Base-by-base conservation (phyloP, 2,888 invertebrate species). In the Chrysodeixis includens region DNA sequence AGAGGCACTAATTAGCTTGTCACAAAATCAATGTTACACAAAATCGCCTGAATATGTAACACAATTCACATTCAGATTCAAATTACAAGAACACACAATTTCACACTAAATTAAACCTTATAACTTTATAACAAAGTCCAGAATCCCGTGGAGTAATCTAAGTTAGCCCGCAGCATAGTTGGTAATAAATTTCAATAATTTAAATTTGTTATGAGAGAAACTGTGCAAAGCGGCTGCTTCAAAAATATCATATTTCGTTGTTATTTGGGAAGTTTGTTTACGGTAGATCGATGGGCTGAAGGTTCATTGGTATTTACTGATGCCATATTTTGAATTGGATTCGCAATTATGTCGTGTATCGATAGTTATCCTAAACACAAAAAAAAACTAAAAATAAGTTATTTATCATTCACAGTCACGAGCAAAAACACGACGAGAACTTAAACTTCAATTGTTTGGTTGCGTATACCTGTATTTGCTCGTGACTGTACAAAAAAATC, bases 181-280 rank as follows among this genome's bases (percentile, higher is more conserved):
- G 56, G 74, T 69, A 68, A 80, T 79, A 80, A 80, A 80, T 80
- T 80, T 71, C 74, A 81, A 80, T 81, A 72, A 80, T 72, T 80
- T 76, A 74, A 80, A 80, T 78, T 78, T 78, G 69, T 71, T 81
- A 22, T 74, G 68, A 58, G 71, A 72, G 74, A 62, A 74, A 76
- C 64, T 73, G 75, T 75, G 64, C 65, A 67, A 66, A 69, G 58
- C 55, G 65, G 59, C 72, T 64, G 61, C 69, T 68, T 66, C 62
- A 76, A 68, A 76, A 81, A 79, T 81, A 78, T 79, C 62, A 69
- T 70, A 76, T 74, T 79, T 81, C 64, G 56, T 58, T 59, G 66
- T 65, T 66, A 66, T 54, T 56, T 35, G 51, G 51, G 49, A 26
- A 18, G 18, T 18, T 18, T 49, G 1, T 20, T 3, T 16, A 18